Base-by-base conservation (phyloP, 92 coral and sea anemone genomes). In the Isaurus tuberculatus region DNA sequence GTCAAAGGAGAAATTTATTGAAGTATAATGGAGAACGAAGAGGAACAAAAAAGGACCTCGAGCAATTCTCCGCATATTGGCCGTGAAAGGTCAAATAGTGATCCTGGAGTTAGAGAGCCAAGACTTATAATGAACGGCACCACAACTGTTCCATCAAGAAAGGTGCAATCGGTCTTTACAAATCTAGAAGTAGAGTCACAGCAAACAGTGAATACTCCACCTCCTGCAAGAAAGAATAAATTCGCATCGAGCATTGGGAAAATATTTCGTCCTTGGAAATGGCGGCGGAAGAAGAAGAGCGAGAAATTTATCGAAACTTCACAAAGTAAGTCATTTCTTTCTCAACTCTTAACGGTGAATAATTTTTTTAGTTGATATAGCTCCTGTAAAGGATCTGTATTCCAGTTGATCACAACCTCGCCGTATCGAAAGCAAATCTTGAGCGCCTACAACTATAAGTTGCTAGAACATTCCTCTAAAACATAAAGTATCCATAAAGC, bases 251-350 rank as follows among this genome's bases (percentile, higher is more conserved):
- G 98, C 65, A 88, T 97, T 27, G 89, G 99, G 29, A 89, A 91
- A 42, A 69, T 97, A 46, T 86, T 97, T 87, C 97, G 99, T 23
- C 99, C 99, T 9, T 97, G 99, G 99, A 97, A 91, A 74, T 97
- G 99, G 99, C 89, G 95, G 70, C 90, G 92, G 55, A 94, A 94
- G 88, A 94, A 92, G 92, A 97, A 94, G 88, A 97, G 99, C 79
- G 98, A 97, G 63, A 90, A 84, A 65, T 97, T 97, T 49, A 91
- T 97, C n/a, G 92, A 94, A n/a, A 94, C 99, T 34, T 97, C 99
- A 6, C 93, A 97, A 78, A 94, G 99, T 97, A 91, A 90, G 98
- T 27, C 30, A n/a, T 58, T 15, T 22, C 11, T 53, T 64, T 42
- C 57, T 36, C 33, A 63, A 3, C 9, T 64, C 5, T 13, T 3